phyloP scores from a whole-genome alignment of 2,888 invertebrate species.

The Elgonia sp. region DNA sequence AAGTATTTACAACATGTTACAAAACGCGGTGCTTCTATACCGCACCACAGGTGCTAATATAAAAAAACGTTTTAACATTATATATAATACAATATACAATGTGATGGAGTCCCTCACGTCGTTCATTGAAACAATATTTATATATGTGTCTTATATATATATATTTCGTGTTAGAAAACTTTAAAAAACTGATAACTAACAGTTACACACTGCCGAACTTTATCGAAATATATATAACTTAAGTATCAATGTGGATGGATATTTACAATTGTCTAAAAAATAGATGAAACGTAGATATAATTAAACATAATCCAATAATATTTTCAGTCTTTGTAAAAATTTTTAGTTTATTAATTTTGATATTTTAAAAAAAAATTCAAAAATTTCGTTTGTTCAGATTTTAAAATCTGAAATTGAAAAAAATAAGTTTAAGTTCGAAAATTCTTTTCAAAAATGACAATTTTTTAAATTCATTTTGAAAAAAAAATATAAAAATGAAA shows the following conservation, averaged over 20 bases:
- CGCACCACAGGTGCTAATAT: conserved; percentile 23
- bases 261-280: neutral
- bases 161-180: conserved; percentile 16
- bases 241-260: conserved; percentile 22
- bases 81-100: conserved; percentile 11
- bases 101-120: conserved; percentile 14
- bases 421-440: no score
- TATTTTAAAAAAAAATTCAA: no score
- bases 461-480: no score
- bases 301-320: no score
- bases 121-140: conserved; percentile 15
- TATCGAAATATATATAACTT: conserved; percentile 5
- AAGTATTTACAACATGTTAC: conserved; percentile 30
- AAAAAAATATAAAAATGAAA: no score
- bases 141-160: conserved; percentile 34
- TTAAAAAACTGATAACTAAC: conserved; percentile 3
- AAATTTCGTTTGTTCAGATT: no score
- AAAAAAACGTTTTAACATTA: conserved; percentile 27
- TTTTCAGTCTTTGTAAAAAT: no score
- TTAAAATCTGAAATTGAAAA: no score
- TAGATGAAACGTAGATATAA: neutral
- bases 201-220: conserved; percentile 35
- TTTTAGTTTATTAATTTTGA: no score
- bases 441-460: no score
- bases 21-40: conserved; percentile 33